These are phyloP conservation scores for Baryphthengus martii DNA, from an alignment of 2,113 vertebrate species.

Conservation along the genomic window DNA sequence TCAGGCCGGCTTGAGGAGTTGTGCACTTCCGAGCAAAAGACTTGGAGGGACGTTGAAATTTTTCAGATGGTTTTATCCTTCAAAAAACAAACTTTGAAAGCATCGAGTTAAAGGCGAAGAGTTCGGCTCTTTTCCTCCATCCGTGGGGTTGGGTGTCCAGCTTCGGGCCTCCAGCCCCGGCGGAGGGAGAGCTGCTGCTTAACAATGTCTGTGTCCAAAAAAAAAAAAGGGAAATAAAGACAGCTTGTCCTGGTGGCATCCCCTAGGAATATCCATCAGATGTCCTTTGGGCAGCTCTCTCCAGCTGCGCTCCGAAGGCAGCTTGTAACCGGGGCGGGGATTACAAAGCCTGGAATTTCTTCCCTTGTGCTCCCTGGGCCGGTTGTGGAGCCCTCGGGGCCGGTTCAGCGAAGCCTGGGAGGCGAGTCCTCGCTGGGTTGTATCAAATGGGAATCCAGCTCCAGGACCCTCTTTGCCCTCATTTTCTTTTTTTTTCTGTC, in stretches of 20 bases:
- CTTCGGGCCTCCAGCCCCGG: background rate
- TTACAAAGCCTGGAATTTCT: background rate
- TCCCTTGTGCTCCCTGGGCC: background rate
- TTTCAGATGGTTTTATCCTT: background rate
- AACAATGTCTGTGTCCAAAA: background rate
- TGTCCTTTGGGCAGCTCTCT: background rate
- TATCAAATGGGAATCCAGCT: background rate
- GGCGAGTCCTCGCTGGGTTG: background rate
- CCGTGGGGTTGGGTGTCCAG: background rate
- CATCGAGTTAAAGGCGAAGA: slow-evolving; percentile 59
- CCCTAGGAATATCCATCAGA: background rate
- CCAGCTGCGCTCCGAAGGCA: background rate
- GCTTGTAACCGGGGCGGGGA: background rate
- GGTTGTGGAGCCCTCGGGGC: background rate
- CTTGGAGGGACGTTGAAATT: slow-evolving; percentile 26
- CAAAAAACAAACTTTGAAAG: slow-evolving; percentile 19
- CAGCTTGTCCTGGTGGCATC: background rate
- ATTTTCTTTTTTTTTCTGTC: too few relatives aligned
- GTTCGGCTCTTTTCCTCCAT: slow-evolving; percentile 39
- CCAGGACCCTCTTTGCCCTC: background rate
- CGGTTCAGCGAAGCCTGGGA: fast-evolving
- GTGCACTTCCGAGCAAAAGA: background rate
- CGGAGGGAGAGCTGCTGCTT: background rate
- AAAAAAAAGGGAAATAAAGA: background rate
- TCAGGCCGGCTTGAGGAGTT: background rate